Conservation (phyloP, 2,113 vertebrate genomes). For the Rhea pennata region DNA sequence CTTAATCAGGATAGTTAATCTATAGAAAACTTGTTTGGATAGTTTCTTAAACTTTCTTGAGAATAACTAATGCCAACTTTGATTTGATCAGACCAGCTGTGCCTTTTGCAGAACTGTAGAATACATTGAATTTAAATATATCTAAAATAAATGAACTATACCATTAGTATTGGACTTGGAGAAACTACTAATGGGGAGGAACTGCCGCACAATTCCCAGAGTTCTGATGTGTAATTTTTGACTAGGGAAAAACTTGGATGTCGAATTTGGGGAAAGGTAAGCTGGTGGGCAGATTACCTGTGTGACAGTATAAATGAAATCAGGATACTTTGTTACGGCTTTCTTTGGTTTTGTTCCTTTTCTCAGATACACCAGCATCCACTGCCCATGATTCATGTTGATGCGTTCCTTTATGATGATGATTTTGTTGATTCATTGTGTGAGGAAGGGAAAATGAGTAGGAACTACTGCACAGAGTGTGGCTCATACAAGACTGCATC, state of each 20-base stretch:
- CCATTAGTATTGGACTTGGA: not conserved
- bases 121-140: not conserved
- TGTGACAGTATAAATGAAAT: not conserved
- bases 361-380: conserved; percentile 82
- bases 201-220: not conserved
- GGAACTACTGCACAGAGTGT: conserved; percentile 87
- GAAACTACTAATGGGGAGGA: not conserved
- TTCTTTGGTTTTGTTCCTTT: conserved; percentile 26
- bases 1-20: not conserved
- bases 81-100: not conserved
- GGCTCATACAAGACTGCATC: conserved; percentile 85
- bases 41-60: not conserved
- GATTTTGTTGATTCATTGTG: conserved; percentile 89
- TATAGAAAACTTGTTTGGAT: not conserved
- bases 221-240: not conserved
- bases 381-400: conserved; percentile 85
- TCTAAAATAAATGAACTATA: not conserved
- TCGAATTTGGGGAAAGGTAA: not conserved
- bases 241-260: not conserved
- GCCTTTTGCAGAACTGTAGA: not conserved
- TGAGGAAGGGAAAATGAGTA: conserved; percentile 89
- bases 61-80: too few relatives aligned
- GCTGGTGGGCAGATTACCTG: not conserved
- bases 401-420: conserved; percentile 93
- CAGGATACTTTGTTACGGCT: not conserved